Percentiles rank a stretch among this genome's conserved stretches.
These are phyloP conservation scores for Sceloporus undulatus DNA, from an alignment of 2,113 vertebrate species.

Conservation along the genomic window DNA sequence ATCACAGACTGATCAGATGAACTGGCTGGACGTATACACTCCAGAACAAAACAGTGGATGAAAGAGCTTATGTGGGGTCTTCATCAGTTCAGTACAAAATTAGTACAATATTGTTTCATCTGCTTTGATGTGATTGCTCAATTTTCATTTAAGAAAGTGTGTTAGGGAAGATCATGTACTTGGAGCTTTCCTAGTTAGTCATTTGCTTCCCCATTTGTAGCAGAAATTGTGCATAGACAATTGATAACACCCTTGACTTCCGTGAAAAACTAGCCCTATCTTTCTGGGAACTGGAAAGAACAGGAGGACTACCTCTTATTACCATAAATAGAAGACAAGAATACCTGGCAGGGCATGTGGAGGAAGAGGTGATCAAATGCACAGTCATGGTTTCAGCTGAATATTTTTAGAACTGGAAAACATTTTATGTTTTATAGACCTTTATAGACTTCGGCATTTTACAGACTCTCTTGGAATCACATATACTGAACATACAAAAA, in stretches of 20 bases:
- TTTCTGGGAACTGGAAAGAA: constrained; percentile 34
- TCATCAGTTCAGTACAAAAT: neutral
- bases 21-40: neutral
- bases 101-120: neutral
- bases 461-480: neutral
- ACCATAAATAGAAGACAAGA: constrained; percentile 12
- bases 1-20: neutral
- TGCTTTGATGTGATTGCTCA: neutral
- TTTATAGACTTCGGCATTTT: neutral
- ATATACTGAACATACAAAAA: neutral
- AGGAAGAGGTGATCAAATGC: constrained; percentile 17
- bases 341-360: constrained; percentile 7
- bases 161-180: neutral
- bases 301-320: neutral
- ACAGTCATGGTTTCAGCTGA: constrained; percentile 23
- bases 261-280: neutral
- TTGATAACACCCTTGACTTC: constrained; percentile 3
- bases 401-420: neutral
- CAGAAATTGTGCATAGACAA: neutral
- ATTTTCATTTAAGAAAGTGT: neutral
- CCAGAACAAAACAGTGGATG: neutral
- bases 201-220: neutral
- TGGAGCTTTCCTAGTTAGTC: neutral
- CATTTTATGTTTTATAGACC: neutral
- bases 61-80: neutral